Percentiles rank a stretch among this genome's conserved stretches.
Evolutionary conservation across 2,113 vertebrate species (phyloP).

Genomic region (Alligator mississippiensis): DNA sequence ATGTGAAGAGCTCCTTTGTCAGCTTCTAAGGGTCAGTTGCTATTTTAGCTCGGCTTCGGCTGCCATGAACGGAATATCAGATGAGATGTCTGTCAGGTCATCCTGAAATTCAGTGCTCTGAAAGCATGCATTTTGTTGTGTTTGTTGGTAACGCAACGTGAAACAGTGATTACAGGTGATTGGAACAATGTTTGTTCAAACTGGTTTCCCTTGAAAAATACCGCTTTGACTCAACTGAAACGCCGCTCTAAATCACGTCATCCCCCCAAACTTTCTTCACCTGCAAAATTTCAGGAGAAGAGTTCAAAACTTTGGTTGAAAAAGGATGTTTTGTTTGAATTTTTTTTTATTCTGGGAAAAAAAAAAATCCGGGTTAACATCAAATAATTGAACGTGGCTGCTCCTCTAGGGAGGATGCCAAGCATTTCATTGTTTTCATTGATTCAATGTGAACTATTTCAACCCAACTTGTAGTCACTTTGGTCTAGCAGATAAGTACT

Average conservation of each 20-base stretch:
- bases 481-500: not conserved
- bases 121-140: not conserved
- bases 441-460: not conserved
- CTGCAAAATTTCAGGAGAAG: not conserved
- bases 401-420: not conserved
- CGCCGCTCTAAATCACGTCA: too few species aligned
- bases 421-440: not conserved
- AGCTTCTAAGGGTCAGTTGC: slow-evolving; percentile 36
- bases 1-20: slow-evolving; percentile 34
- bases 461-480: not conserved
- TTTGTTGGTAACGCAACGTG: not conserved
- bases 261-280: not conserved
- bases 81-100: not conserved
- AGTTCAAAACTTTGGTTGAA: not conserved
- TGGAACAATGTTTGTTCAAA: not conserved
- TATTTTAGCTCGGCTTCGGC: slow-evolving; percentile 15
- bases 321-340: not conserved
- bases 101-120: not conserved
- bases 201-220: accelerated
- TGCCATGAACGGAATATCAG: slow-evolving; percentile 17
- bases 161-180: not conserved
- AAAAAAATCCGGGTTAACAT: not conserved
- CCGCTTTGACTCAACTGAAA: too few species aligned
- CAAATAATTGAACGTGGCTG: not conserved
- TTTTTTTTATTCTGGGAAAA: not conserved